Conservation (phyloP, 2,797 vertebrate species). For the Alauda arvensis region DNA sequence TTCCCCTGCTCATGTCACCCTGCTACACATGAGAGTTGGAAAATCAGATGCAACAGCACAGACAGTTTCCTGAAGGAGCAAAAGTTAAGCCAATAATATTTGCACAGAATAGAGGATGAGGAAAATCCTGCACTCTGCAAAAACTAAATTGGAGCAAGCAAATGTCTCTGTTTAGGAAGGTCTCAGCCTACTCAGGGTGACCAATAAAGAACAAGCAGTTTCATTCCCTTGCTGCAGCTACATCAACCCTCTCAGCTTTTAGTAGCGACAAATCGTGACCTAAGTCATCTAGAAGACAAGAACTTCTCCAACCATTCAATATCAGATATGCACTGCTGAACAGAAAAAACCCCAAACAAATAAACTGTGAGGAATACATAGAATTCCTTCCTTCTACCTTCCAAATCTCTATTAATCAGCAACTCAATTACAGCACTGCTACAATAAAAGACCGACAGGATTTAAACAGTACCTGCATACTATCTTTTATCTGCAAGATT, state of each 20-base stretch:
- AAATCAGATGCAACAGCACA: neutral
- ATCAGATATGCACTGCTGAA: neutral
- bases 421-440: neutral
- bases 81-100: neutral
- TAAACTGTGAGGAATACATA: neutral
- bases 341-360: neutral
- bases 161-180: neutral
- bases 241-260: neutral
- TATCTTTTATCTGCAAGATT: neutral
- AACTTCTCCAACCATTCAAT: neutral
- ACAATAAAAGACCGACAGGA: neutral
- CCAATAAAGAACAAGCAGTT: neutral
- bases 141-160: neutral
- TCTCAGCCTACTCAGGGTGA: neutral
- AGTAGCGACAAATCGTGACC: fast-evolving
- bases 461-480: neutral
- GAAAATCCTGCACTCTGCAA: neutral
- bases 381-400: neutral
- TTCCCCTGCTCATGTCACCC: neutral
- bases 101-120: neutral
- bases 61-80: neutral
- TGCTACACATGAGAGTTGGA: neutral
- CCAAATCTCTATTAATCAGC: neutral
- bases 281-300: neutral
- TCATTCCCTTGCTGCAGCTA: neutral